Evolutionary conservation across 2,888 invertebrate genomes (phyloP), one percentile per base, ranked within the genome.

Genomic region (Leptothorax acervorum): DNA sequence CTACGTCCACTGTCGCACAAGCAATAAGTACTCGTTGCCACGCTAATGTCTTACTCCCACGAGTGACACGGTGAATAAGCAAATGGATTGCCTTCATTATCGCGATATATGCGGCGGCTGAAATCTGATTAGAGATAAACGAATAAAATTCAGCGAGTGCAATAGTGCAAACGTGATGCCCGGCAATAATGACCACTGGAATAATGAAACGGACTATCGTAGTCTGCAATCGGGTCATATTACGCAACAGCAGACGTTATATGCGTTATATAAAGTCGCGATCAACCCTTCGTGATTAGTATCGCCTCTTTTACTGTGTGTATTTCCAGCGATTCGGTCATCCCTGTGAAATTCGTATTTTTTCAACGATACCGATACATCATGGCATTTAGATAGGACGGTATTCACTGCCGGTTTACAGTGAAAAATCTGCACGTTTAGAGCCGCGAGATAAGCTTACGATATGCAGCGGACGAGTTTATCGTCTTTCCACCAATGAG

Each of bases 1-100:
- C 68, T 78, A 86, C 48, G 55, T 63, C 15, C 12, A 35, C 39
- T 39, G 62, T 31, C 70, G 18, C 51, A 51, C 11, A 39, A n/a
- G 51, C 31, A 28, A 23, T 23, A 23, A 28, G 51, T 45, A 23
- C 55, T 66, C 53, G 31, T 31, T 57, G 79, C 57, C 79, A 51
- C 73, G 75, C 85, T 90, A 91, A 88, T 85, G 86, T 90, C 90
- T 86, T 82, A 89, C 90, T 90, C 90, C 91, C 85, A 91, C 91
- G 86, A 90, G 70, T 65, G 91, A 90, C 88, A 86, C 76, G 91
- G 63, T 82, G 87, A 90, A 90, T 86, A 88, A 86, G 85, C 85
- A 85, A 87, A 88, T 86, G 87, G 86, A 90, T 91, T 87, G 87
- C 83, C 79, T 88, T 90, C 89, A 85, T 91, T 90, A 90, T 71